phyloP scores from a whole-genome alignment of 2,113 vertebrate genomes.

The Oncorhynchus kisutch region DNA sequence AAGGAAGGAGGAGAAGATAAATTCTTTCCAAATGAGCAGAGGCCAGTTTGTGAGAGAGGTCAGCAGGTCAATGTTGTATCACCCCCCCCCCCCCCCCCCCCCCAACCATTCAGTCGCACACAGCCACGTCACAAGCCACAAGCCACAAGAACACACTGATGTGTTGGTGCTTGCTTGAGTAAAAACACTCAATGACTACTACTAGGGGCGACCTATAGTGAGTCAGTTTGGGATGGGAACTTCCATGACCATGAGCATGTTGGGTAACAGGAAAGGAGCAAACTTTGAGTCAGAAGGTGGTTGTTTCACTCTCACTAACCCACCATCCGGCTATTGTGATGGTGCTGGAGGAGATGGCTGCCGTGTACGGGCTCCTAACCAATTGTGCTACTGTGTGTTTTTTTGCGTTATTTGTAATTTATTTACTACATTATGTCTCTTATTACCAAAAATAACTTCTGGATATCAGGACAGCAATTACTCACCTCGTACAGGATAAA shows the following conservation, averaged over 20 bases:
- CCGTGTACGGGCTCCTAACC: slow-evolving; percentile 24
- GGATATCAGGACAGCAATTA: too few species aligned
- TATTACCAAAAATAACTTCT: too few species aligned
- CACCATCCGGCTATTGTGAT: slow-evolving; percentile 12
- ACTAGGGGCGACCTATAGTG: too few species aligned
- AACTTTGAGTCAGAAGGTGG: background rate
- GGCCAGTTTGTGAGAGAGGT: slow-evolving; percentile 18
- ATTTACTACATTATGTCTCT: too few species aligned
- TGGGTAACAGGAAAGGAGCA: too few species aligned
- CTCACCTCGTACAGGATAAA: too few species aligned
- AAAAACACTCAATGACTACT: too few species aligned
- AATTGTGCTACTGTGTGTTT: too few species aligned
- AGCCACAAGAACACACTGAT: background rate
- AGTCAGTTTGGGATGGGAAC: too few species aligned
- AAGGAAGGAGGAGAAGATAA: slow-evolving; percentile 39
- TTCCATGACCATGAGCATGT: too few species aligned
- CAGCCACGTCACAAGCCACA: background rate
- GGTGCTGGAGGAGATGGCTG: background rate
- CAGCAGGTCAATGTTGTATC: slow-evolving; percentile 23
- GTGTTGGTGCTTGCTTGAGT: too few species aligned
- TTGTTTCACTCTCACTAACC: slow-evolving; percentile 45
- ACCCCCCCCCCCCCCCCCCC: slow-evolving; percentile 9
- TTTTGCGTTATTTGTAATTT: too few species aligned
- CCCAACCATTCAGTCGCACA: background rate
- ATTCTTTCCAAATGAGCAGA: slow-evolving; percentile 47